These are phyloP conservation scores for Caerostris extrusa DNA, from an alignment of 1,140 invertebrate species.

Conservation along the genomic window DNA sequence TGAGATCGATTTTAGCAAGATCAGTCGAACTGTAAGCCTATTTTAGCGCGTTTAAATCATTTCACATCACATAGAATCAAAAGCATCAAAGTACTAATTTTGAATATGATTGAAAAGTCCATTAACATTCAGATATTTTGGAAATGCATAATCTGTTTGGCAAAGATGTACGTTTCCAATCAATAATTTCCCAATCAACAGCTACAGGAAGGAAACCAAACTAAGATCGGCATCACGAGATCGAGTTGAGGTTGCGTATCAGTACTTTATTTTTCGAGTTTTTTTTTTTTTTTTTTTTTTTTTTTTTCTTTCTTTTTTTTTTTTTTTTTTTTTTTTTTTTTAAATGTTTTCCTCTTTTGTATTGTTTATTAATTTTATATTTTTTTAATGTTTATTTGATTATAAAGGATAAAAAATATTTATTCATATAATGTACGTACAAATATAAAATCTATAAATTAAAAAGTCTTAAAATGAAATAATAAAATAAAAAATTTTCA, in stretches of 20 bases:
- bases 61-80: not conserved
- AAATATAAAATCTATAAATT: not conserved
- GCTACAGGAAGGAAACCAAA: not conserved
- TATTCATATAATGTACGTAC: not conserved
- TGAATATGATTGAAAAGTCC: not conserved
- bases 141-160: not conserved
- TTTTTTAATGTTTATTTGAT: not conserved
- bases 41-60: not conserved
- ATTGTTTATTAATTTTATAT: not conserved
- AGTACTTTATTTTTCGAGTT: not conserved
- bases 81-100: not conserved
- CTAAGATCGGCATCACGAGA: constrained; percentile 42
- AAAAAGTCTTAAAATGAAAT: not conserved
- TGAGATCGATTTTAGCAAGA: not conserved
- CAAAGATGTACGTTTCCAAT: not conserved
- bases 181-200: not conserved
- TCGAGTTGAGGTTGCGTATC: constrained; percentile 17
- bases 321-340: not conserved
- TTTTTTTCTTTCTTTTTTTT: not conserved
- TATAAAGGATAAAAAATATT: not conserved
- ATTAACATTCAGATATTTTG: not conserved
- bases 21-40: constrained; percentile 12
- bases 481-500: not conserved
- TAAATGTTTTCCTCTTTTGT: not conserved
- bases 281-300: not conserved